phyloP scores from a whole-genome alignment of 2,113 vertebrate species.

The Camelus bactrianus region DNA sequence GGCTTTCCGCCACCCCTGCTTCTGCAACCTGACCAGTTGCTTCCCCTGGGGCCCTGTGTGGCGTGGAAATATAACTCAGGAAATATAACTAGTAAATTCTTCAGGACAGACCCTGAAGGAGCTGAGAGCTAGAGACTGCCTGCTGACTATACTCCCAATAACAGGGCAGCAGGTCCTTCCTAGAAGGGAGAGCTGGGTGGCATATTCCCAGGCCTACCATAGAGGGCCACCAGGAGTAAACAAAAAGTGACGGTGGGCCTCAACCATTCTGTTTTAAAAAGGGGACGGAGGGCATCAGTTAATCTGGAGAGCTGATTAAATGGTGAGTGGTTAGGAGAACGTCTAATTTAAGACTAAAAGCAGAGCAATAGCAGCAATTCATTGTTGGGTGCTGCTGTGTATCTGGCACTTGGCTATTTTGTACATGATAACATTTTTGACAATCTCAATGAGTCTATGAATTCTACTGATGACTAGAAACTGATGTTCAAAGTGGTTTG shows the following conservation, averaged over 20 bases:
- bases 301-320: neutral
- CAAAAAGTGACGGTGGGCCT: neutral
- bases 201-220: neutral
- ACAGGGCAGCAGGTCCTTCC: neutral
- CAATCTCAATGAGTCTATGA: neutral
- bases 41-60: neutral
- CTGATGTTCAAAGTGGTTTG: neutral
- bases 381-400: neutral
- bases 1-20: neutral
- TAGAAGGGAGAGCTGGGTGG: neutral
- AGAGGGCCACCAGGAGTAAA: neutral
- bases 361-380: neutral
- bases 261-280: neutral
- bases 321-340: neutral
- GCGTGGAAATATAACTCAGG: neutral
- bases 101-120: neutral
- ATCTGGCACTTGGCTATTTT: neutral
- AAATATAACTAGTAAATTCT: neutral
- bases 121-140: neutral
- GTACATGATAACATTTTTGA: neutral
- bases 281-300: neutral
- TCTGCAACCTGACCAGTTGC: neutral
- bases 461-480: neutral
- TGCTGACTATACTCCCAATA: neutral
- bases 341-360: neutral